Evolutionary conservation across 2,113 vertebrate species (phyloP).

Genomic region (Circaetus gallicus): DNA sequence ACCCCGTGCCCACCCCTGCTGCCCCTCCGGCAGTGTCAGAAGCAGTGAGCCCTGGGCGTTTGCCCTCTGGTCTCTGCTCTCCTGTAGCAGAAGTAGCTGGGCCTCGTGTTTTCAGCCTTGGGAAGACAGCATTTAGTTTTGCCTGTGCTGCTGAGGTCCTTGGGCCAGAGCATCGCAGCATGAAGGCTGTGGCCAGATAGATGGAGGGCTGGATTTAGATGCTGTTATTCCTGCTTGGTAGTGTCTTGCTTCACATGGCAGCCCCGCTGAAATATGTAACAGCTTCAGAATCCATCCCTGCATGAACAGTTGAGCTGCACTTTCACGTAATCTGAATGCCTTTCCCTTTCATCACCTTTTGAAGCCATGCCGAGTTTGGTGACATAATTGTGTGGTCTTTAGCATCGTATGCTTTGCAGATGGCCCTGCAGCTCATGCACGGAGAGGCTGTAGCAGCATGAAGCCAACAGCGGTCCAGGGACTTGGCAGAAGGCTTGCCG

Average conservation of each 20-base stretch:
- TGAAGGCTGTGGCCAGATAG: background rate
- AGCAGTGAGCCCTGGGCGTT: background rate
- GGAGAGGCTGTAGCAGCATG: background rate
- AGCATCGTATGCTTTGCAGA: background rate
- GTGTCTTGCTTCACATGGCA: background rate
- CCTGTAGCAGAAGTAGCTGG: background rate
- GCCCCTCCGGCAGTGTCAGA: fast-evolving
- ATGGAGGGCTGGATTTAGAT: background rate
- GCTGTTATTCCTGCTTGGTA: background rate
- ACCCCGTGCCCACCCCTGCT: fast-evolving
- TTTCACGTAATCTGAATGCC: background rate
- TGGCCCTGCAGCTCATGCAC: fast-evolving
- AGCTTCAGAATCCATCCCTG: background rate
- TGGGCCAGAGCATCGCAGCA: background rate
- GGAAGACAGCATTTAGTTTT: background rate
- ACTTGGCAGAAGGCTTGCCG: background rate
- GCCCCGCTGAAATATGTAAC: background rate
- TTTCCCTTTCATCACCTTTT: background rate
- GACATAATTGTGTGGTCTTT: background rate
- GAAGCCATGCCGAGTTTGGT: background rate
- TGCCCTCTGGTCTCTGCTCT: background rate
- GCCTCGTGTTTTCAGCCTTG: fast-evolving
- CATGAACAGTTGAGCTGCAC: background rate
- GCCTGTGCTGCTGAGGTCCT: background rate
- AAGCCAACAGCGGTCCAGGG: fast-evolving